These are phyloP conservation scores for Amblyopsis rosae DNA, from an alignment of 2,113 vertebrate species.

Conservation along the genomic window DNA sequence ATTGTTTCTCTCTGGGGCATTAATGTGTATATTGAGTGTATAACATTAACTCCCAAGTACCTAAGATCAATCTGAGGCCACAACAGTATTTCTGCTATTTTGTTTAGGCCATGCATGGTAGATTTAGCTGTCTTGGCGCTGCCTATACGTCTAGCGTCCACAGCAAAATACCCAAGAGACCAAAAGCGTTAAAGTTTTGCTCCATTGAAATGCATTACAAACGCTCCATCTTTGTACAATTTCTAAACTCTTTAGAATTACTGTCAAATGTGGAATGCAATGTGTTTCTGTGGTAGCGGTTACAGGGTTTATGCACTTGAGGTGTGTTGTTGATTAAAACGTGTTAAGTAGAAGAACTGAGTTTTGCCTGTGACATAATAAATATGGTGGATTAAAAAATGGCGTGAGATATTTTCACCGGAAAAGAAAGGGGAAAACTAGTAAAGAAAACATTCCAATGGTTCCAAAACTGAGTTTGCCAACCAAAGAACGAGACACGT, in stretches of 20 bases:
- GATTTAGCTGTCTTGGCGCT: too few relatives aligned
- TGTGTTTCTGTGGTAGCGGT: neutral
- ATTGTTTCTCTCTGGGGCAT: too few relatives aligned
- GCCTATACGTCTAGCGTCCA: too few relatives aligned
- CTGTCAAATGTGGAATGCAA: neutral
- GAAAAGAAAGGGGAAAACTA: neutral
- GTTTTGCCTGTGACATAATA: conserved; percentile 56
- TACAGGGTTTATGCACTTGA: conserved; percentile 4
- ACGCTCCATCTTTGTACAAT: too few relatives aligned
- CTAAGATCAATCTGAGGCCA: too few relatives aligned
- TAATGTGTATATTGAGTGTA: too few relatives aligned
- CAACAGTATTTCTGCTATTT: too few relatives aligned
- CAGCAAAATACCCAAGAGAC: too few relatives aligned
- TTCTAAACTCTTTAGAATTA: neutral
- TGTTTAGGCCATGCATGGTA: too few relatives aligned
- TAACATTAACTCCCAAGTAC: too few relatives aligned
- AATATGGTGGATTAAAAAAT: neutral
- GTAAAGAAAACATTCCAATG: neutral
- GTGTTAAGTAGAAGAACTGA: conserved; percentile 79
- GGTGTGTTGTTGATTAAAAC: conserved; percentile 35
- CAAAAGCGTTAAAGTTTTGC: too few relatives aligned
- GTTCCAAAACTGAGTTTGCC: conserved; percentile 24
- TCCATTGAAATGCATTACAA: too few relatives aligned
- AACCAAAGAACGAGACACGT: conserved; percentile 42
- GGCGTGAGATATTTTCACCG: neutral